These are phyloP conservation scores for Brachynemurus nebulosus DNA, from an alignment of 2,888 invertebrate genomes.

Conservation along the genomic window DNA sequence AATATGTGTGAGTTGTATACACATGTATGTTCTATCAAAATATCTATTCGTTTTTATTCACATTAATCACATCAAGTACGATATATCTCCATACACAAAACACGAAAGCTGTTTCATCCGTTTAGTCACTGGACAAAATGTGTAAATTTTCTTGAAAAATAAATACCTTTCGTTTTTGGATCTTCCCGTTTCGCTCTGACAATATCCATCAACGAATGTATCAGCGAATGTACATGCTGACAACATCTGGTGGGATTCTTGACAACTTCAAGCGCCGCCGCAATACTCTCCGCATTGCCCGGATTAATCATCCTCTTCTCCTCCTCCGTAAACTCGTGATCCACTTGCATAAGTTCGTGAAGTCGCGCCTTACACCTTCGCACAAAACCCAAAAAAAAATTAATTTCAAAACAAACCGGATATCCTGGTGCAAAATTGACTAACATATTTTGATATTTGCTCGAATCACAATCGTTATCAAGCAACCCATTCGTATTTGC, in stretches of 20 bases:
- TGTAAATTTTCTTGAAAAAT: too few species aligned
- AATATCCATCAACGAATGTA: slow-evolving; percentile 73
- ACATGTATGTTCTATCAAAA: too few species aligned
- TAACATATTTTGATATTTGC: slow-evolving; percentile 88
- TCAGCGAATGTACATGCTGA: slow-evolving; percentile 74
- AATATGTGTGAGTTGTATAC: too few species aligned
- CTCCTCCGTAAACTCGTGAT: slow-evolving; percentile 70
- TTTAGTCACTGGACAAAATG: too few species aligned
- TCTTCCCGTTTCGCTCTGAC: slow-evolving; percentile 79
- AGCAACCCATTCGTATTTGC: slow-evolving; percentile 96
- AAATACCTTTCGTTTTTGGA: slow-evolving; percentile 73
- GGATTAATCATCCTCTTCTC: slow-evolving; percentile 86
- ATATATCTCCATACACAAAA: too few species aligned
- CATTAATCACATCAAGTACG: too few species aligned
- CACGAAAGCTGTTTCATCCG: not conserved
- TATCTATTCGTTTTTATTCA: too few species aligned
- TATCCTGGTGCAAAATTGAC: too few species aligned
- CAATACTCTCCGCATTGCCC: slow-evolving; percentile 79
- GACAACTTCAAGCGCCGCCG: slow-evolving; percentile 84
- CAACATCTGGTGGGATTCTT: slow-evolving; percentile 93
- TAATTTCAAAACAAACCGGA: too few species aligned
- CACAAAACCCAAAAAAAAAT: too few species aligned
- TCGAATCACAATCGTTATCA: slow-evolving; percentile 96
- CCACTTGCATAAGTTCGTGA: slow-evolving; percentile 83
- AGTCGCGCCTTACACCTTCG: slow-evolving; percentile 86